Evolutionary conservation across 64 coral and sea anemone genomes (phyloP), one percentile per base, ranked within the genome.

Genomic region (Stichodactyla helianthus): DNA sequence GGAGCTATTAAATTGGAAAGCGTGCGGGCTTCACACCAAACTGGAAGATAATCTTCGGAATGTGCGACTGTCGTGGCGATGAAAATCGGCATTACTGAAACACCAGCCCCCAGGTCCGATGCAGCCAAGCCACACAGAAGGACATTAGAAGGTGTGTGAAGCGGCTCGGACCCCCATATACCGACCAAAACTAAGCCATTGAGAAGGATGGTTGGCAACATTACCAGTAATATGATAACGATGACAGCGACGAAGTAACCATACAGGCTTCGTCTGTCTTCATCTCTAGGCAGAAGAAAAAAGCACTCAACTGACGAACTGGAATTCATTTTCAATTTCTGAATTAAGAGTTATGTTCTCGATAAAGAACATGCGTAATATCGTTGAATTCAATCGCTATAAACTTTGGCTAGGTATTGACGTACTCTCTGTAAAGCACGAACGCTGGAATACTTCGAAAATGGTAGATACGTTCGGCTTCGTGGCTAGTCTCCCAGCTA

Each of bases 51-150:
- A 0, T 1, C 14, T 53, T 81, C 50, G 6, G 50, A 81, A 11
- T 81, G 20, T 13, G 78, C 31, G 12, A 77, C 50, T 27, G 53
- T 15, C 23, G 67, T 65, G 5, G 17, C 65, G 23, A 87, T 25
- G 7, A 77, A 77, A 2, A 87, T 55, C 7, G 85, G 68, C 65
- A 76, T 68, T 2, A 77, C 53, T 65, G 64, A 22, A 10, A 87
- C 10, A 7, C 85, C 65, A 0, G 71, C 67, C 4, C 65, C 65
- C 18, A 87, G 20, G 10, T 87, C 85, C 5, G 85, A 74, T 25
- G 53, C n/a, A 25, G 85, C 58, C 52, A 87, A 28, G 14, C 68
- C 85, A 16, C 58, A 55, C 1, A 77, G 67, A 25, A 77, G 85
- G 0, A 87, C 14, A 77, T 87, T 87, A 15, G 67, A 54, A 17